Conservation (phyloP, 92 coral and sea anemone species). For the Hydrozoanthus gracilis region DNA sequence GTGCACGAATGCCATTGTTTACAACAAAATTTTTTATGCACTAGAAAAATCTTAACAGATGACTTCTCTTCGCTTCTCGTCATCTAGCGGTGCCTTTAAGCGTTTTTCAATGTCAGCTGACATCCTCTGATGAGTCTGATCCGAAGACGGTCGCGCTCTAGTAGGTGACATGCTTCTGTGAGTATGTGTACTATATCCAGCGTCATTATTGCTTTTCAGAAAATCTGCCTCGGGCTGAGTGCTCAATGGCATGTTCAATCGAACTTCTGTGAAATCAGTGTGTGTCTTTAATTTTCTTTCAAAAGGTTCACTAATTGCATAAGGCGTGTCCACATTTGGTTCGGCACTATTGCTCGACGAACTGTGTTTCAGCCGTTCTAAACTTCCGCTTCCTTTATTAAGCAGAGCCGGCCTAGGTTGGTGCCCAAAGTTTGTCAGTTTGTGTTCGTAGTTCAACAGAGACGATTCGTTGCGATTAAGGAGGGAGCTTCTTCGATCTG, state of each 20-base stretch:
- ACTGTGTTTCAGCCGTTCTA: not conserved
- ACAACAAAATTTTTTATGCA: not conserved
- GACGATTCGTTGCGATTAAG: not conserved
- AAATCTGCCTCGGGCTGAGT: not conserved
- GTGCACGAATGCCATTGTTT: not conserved
- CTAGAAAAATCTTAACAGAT: constrained; percentile 23
- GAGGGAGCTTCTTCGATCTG: not conserved
- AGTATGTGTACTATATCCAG: not conserved
- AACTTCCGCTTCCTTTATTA: not conserved
- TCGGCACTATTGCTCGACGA: not conserved
- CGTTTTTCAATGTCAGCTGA: constrained; percentile 27
- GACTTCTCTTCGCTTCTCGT: constrained; percentile 45
- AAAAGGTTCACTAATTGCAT: not conserved
- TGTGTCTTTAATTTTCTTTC: too few species aligned
- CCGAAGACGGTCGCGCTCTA: not conserved
- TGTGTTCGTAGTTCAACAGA: not conserved
- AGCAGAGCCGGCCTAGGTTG: not conserved
- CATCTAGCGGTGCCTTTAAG: constrained; percentile 11
- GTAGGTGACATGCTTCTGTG: not conserved
- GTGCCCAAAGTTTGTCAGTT: not conserved
- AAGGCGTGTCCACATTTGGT: not conserved
- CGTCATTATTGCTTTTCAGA: not conserved
- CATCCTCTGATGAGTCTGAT: not conserved
- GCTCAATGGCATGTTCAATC: not conserved
- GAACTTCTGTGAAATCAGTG: not conserved